phyloP scores from a whole-genome alignment of 2,113 vertebrate species.

The Dunckerocampus dactyliophorus region DNA sequence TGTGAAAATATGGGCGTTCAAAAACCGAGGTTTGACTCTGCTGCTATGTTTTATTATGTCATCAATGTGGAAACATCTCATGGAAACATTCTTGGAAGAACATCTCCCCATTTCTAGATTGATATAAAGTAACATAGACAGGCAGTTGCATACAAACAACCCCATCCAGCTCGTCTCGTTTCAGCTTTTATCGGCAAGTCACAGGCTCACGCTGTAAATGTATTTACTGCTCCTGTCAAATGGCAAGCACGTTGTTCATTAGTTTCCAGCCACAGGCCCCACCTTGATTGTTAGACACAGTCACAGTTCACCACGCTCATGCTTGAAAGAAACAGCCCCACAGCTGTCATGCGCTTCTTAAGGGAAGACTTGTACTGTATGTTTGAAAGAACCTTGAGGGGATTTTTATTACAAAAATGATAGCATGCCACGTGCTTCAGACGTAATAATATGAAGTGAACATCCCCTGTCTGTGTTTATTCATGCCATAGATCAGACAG shows the following conservation, averaged over 20 bases:
- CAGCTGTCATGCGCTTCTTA: constrained; percentile 34
- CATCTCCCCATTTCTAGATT: too few species aligned
- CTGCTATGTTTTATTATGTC: too few species aligned
- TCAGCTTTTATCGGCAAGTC: too few species aligned
- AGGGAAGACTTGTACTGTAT: constrained; percentile 17
- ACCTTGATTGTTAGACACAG: constrained; percentile 18
- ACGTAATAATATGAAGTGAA: constrained; percentile 15
- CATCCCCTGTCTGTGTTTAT: constrained; percentile 31
- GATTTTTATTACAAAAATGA: constrained; percentile 11
- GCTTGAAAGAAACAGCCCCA: neutral
- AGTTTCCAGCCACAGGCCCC: constrained; percentile 17
- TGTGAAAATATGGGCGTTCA: too few species aligned
- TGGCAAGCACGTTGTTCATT: constrained; percentile 41
- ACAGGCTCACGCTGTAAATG: constrained; percentile 1
- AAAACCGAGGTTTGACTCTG: too few species aligned
- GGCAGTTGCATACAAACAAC: too few species aligned
- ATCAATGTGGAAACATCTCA: too few species aligned
- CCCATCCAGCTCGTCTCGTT: too few species aligned
- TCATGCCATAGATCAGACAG: constrained; percentile 40
- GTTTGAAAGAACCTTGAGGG: constrained; percentile 6
- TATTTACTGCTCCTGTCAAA: constrained; percentile 34
- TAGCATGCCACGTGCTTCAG: constrained; percentile 15
- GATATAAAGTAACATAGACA: too few species aligned
- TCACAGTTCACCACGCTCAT: constrained; percentile 14
- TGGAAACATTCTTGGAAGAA: too few species aligned